Evolutionary conservation across 2,888 invertebrate genomes (phyloP), one percentile per base, ranked within the genome.

Genomic region (Drosophila paracracens): DNA sequence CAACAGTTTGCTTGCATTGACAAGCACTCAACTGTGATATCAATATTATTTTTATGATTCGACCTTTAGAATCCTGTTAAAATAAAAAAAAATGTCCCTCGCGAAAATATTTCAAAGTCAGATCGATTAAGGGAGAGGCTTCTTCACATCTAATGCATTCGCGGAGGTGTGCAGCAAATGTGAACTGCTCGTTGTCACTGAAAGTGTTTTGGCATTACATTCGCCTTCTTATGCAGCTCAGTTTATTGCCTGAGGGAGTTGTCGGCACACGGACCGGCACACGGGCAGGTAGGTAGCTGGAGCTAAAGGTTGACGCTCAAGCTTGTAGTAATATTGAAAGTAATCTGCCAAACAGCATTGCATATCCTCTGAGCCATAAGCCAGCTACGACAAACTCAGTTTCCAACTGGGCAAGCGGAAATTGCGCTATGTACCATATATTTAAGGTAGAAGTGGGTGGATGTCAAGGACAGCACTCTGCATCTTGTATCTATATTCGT

Each of bases 331-430:
- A 21, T 69, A 61, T 65, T 58, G 11, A 25, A 40, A 38, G 40
- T 36, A 70, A 52, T 33, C 40, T 18, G 38, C n/a, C 59, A 38
- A 51, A 50, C 60, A 13, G 25, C 33, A 56, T 70, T 60, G 56
- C 65, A 78, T 71, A 67, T 74, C 63, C 66, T 52, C 56, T 27
- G 38, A 61, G 56, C 63, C 62, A 16, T 60, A 33, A 48, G 57
- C 36, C 33, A 25, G 16, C 18, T 8, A 31, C n/a, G n/a, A 36
- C 51, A 58, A 57, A 57, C 27, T 57, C 11, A 57, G 64, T 48
- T 70, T 65, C 62, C 43, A 33, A 33, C 40, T 35, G 52, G 54
- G 29, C n/a, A 46, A 54, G 10, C 74, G 71, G 76, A 82, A 79
- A 74, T 79, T 82, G 72, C 69, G 51, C 43, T 48, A 35, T 56